Evolutionary conservation across 2,888 invertebrate species (phyloP), one percentile per base, ranked within the genome.

Genomic region (Atrina japonica): DNA sequence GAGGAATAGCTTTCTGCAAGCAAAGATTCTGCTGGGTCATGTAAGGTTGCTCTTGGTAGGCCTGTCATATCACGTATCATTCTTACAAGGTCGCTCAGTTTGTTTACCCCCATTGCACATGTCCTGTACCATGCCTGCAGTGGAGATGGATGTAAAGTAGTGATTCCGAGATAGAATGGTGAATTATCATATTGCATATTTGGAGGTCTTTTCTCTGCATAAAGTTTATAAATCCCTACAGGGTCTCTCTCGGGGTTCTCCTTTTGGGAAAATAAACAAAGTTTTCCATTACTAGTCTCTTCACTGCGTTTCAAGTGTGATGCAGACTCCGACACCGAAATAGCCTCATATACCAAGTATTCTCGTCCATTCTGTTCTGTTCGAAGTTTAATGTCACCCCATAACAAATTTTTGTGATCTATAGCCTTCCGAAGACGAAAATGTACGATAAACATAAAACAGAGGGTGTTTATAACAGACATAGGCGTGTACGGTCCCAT

Each of bases 101-200:
- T 86, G 61, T 86, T 86, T 30, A 86, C 85, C 5, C 86, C 86
- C 83, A 86, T 84, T 9, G 85, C 82, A 25, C 81, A 76, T 14
- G 84, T 78, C 41, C 83, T 77, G 61, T 84, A 86, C 86, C 86
- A 86, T 16, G 78, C 70, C 45, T 84, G 84, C 23, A 80, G 76
- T 2, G 77, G 76, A n/a, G 78, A 68, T 11, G 83, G 80, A 49
- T 81, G 79, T 18, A 80, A 64, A 1, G 80, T 76, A 9, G 83
- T 83, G 0, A 85, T 76, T 23, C 86, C 86, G 0, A 86, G 68
- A 70, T 86, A 86, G 64, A 86, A 85, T 23, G 86, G 86, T 21
- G 83, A 78, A 40, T 83, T 82, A 3, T 78, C 81, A 40, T 82
- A 74, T 65, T 83, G 83, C 82, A 83, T 81, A 9, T 78, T 75